phyloP scores from a whole-genome alignment of 2,888 invertebrate species.

The Idaea dimidiata region DNA sequence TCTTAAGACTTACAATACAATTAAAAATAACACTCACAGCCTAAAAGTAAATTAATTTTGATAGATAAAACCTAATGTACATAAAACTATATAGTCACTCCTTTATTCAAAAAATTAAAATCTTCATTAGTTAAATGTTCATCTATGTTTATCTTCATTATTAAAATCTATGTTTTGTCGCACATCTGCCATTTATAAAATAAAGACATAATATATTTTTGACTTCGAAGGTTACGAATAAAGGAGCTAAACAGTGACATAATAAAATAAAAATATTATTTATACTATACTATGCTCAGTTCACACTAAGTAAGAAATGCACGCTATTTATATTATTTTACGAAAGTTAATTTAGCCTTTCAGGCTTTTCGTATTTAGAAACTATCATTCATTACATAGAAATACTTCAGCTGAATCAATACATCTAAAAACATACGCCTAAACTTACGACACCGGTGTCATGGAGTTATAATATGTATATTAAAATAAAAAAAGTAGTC shows the following conservation, averaged over 20 bases:
- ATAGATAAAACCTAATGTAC: slow-evolving; percentile 35
- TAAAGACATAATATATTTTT: too few species aligned
- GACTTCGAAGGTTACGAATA: too few species aligned
- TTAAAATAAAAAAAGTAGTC: neutral
- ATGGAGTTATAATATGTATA: neutral
- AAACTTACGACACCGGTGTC: neutral
- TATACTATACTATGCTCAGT: neutral
- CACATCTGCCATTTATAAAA: too few species aligned
- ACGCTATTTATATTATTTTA: neutral
- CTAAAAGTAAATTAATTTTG: slow-evolving; percentile 66
- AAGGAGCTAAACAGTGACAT: neutral
- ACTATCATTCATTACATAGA: neutral
- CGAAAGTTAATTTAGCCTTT: neutral
- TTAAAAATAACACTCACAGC: slow-evolving; percentile 67
- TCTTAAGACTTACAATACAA: slow-evolving; percentile 16
- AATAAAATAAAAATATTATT: neutral
- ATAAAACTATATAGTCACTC: neutral
- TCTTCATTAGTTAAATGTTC: too few species aligned
- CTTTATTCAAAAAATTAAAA: too few species aligned
- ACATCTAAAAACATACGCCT: neutral
- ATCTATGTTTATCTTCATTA: too few species aligned
- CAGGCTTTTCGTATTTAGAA: neutral
- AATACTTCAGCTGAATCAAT: neutral
- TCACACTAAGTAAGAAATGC: neutral
- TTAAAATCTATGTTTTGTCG: too few species aligned